Base-by-base conservation (phyloP, 2,113 vertebrate species). In the Electrona antarctica region DNA sequence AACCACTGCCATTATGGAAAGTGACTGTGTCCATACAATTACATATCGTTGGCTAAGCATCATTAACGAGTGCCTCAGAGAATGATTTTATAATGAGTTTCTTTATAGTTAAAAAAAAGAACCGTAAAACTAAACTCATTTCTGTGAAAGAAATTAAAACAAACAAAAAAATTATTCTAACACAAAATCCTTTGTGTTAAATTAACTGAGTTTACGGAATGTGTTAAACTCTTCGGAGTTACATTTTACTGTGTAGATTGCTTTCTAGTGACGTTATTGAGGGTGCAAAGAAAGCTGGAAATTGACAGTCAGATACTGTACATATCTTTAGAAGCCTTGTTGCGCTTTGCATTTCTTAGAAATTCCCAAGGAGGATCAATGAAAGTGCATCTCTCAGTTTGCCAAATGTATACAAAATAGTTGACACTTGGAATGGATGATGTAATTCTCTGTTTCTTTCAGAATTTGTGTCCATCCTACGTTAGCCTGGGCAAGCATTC, bases 51-150 rank as follows among this genome's bases (percentile, higher is more conserved):
- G 47, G 64, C 1, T n/a, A 71, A 85, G 88, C 83, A 77, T 78
- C 69, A 78, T 86, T 85, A 80, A 73, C 76, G 60, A 88, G 81
- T 87, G 83, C 78, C 78, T 85, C 81, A 59, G 15, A 59, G 2
- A 3, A 60, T 7, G 14, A 28, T 45, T 73, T 52, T 29, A 12
- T 81, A 70, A 60, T 55, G 50, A 70, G 52, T 74, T 60, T 60
- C 62, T 12, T 28, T 60, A 2, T 41, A 67, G 52, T 62, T 5
- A 66, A 45, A 51, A 14, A 15, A 13, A 60, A 63, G n/a, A 67
- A 49, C 47, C 0, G 11, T 64, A 62, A 54, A 54, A 13, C 33
- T 41, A 54, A 12, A 54, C 51, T 54, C 28, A 64, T 41, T 29
- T 58, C 21, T 76, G n/a, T 33, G 58, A 74, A 13, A 10, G 46